Evolutionary conservation across 2,797 vertebrate species (phyloP).

Genomic region (Gymnoscopelus braueri): DNA sequence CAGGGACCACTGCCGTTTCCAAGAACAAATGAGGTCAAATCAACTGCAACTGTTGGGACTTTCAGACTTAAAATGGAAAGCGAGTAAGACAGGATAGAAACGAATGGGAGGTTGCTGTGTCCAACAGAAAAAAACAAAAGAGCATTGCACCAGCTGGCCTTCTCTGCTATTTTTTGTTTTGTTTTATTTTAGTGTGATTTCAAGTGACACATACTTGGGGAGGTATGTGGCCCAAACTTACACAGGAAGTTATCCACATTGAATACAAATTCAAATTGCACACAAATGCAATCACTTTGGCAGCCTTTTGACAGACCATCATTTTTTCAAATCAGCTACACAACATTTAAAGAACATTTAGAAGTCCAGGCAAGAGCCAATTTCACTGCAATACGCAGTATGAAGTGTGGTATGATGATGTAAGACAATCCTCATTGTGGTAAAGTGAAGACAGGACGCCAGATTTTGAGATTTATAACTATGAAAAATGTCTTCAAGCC

Average conservation of each 20-base stretch:
- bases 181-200: not conserved
- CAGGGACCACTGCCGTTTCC: constrained; percentile 8
- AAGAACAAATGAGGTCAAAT: constrained; percentile 3
- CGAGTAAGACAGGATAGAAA: not conserved
- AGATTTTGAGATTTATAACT: not conserved
- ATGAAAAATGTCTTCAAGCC: constrained; percentile 13
- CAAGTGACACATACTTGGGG: not conserved
- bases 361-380: not conserved
- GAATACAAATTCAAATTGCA: not conserved
- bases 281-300: not conserved
- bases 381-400: too few relatives aligned
- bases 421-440: not conserved
- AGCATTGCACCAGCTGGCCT: not conserved
- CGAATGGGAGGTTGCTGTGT: not conserved
- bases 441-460: not conserved
- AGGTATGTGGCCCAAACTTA: not conserved
- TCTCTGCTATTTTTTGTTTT: not conserved
- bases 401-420: not conserved
- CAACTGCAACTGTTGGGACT: not conserved
- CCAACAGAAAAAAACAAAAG: not conserved
- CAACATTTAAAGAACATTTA: not conserved
- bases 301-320: not conserved
- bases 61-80: not conserved
- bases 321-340: too few relatives aligned
- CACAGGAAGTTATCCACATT: not conserved